phyloP scores from a whole-genome alignment of 35 echinoderm and acorn worm species.

The Apostichopus parvimensis region DNA sequence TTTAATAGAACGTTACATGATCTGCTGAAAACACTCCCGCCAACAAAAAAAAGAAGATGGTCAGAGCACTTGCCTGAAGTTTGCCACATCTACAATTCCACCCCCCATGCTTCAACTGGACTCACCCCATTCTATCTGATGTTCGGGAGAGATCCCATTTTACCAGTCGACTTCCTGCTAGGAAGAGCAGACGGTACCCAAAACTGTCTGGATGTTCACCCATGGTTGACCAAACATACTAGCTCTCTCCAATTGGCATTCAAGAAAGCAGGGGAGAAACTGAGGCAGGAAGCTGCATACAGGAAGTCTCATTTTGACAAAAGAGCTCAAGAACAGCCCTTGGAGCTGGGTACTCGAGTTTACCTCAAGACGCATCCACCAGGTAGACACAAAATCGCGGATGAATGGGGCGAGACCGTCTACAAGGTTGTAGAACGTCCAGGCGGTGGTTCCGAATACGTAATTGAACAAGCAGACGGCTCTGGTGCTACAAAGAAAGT shows the following conservation, averaged over 20 bases:
- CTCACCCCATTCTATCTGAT: too few relatives aligned
- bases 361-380: slow-evolving; percentile 25
- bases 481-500: too few relatives aligned
- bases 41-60: too few relatives aligned
- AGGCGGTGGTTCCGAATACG: not conserved
- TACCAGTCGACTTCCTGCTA: not conserved
- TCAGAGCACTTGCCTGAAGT: too few relatives aligned
- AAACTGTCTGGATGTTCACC: slow-evolving; percentile 59
- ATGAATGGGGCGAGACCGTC: slow-evolving; percentile 3
- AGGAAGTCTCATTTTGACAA: slow-evolving; percentile 11
- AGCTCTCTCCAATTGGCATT: not conserved
- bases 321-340: not conserved
- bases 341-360: slow-evolving; percentile 3
- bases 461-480: too few relatives aligned
- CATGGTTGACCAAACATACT: not conserved
- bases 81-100: too few relatives aligned
- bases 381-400: slow-evolving; percentile 34
- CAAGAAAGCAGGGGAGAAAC: slow-evolving; percentile 12
- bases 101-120: too few relatives aligned
- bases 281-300: not conserved
- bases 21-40: too few relatives aligned
- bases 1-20: too few relatives aligned
- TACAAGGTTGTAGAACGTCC: not conserved
- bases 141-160: too few relatives aligned
- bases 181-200: not conserved